Base-by-base conservation (phyloP, 2,888 invertebrate species). In the Ecdyonurus torrentis region DNA sequence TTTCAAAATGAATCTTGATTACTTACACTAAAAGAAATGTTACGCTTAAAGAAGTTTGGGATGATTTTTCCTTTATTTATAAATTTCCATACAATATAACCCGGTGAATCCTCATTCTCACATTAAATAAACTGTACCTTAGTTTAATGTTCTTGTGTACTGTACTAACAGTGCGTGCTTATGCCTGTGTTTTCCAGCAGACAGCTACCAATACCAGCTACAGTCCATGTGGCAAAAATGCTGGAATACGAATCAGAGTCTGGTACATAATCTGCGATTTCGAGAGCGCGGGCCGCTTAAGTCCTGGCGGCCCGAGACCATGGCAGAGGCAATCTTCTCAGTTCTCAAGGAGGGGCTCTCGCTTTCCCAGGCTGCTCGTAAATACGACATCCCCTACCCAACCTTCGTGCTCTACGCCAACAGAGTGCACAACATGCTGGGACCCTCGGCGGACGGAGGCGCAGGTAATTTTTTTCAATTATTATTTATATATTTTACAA, bases 201-300 rank as follows among this genome's bases (percentile, higher is more conserved):
- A 91, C 82, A 91, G 91, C 81, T 93, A 93, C 82, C 92, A 93
- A 77, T 92, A 92, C 77, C 92, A 93, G 77, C 79, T 93, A 74
- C 93, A 93, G 77, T 91, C 90, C 64, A 90, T 92, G 87, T 93
- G 93, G 93, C 92, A 93, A 77, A 93, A 92, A 76, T 92, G 92
- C 76, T 93, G 92, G 92, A 92, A 89, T 76, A 91, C 91, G 69
- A 91, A 91, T 76, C 92, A 92, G 76, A 89, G 88, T 71, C 81
- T 92, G 71, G 90, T 92, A 69, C 92, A 92, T 78, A 91, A 92
- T 74, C 78, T 93, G 72, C 84, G 92, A 70, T 92, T 93, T 80
- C 86, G 93, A 60, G 93, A 93, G 77, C 84, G 93, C 64, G 93
- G 93, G 1, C 93, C 93, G 0, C 79, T 93, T 65, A 93, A 93